Evolutionary conservation across 2,888 invertebrate species (phyloP).

Genomic region (Desoria tigrina): DNA sequence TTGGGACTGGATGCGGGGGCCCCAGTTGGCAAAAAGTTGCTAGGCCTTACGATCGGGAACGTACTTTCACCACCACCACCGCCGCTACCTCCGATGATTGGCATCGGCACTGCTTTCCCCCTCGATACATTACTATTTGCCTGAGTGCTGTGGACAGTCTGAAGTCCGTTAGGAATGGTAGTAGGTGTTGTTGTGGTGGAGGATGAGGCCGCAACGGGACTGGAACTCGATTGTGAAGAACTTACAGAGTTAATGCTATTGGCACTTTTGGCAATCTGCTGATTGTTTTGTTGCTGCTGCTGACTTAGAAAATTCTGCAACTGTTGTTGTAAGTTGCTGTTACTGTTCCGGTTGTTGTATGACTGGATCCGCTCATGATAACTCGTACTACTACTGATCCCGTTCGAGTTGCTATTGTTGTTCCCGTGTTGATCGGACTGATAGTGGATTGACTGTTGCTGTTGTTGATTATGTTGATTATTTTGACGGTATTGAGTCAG

Average conservation of each 20-base stretch:
- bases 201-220: conserved; percentile 19
- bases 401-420: conserved; percentile 39
- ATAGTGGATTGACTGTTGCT: conserved; percentile 60
- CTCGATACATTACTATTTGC: conserved; percentile 47
- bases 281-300: conserved; percentile 29
- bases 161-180: conserved; percentile 43
- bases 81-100: too few relatives aligned
- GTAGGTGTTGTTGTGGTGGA: conserved; percentile 34
- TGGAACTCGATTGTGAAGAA: too few relatives aligned
- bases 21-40: conserved; percentile 48
- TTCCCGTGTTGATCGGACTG: conserved; percentile 56
- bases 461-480: conserved; percentile 44
- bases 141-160: conserved; percentile 44
- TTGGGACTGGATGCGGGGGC: conserved; percentile 43
- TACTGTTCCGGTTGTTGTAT: conserved; percentile 47
- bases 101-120: conserved; percentile 42
- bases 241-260: too few relatives aligned
- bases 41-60: conserved; percentile 47
- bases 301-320: conserved; percentile 40
- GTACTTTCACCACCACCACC: conserved; percentile 25
- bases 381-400: conserved; percentile 32
- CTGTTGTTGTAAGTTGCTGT: conserved; percentile 32
- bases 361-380: conserved; percentile 26
- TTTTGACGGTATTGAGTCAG: conserved; percentile 51
- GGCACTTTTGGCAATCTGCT: conserved; percentile 22